Evolutionary conservation across 2,797 vertebrate genomes (phyloP).

Genomic region (Enteromius unitaeniatus): DNA sequence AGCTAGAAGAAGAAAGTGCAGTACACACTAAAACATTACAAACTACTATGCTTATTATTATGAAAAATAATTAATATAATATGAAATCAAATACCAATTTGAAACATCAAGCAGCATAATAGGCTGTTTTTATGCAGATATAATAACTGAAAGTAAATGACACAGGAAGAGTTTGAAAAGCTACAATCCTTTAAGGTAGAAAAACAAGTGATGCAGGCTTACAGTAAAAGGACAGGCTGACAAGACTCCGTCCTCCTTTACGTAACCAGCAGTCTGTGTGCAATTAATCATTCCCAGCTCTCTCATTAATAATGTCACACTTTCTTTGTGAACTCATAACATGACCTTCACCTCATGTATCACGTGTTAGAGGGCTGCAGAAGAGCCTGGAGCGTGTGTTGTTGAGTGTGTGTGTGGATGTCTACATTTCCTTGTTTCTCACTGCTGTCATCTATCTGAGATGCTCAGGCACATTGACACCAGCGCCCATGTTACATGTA

Average conservation of each 20-base stretch:
- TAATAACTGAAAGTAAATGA: background rate
- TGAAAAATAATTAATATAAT: background rate
- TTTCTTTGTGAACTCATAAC: conserved; percentile 8
- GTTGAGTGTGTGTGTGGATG: conserved; percentile 19
- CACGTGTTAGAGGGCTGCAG: background rate
- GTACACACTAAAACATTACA: background rate
- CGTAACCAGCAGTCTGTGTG: conserved; percentile 16
- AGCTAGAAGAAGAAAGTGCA: background rate
- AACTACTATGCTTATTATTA: too few species aligned
- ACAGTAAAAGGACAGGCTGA: background rate
- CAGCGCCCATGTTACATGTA: conserved; percentile 63
- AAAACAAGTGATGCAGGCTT: background rate
- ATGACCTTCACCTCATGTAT: conserved; percentile 27
- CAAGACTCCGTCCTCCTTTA: background rate
- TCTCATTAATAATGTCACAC: conserved; percentile 34
- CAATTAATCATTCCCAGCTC: conserved; percentile 42
- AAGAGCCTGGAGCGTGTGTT: conserved; percentile 3
- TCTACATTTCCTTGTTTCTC: conserved; percentile 13
- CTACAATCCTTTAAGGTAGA: background rate
- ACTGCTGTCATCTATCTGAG: conserved; percentile 36
- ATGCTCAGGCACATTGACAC: conserved; percentile 66
- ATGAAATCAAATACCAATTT: background rate
- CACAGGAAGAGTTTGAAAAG: background rate
- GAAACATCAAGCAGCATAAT: background rate
- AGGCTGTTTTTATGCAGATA: too few species aligned